Base-by-base conservation (phyloP, 2,888 invertebrate genomes). In the Nomada fabriciana region DNA sequence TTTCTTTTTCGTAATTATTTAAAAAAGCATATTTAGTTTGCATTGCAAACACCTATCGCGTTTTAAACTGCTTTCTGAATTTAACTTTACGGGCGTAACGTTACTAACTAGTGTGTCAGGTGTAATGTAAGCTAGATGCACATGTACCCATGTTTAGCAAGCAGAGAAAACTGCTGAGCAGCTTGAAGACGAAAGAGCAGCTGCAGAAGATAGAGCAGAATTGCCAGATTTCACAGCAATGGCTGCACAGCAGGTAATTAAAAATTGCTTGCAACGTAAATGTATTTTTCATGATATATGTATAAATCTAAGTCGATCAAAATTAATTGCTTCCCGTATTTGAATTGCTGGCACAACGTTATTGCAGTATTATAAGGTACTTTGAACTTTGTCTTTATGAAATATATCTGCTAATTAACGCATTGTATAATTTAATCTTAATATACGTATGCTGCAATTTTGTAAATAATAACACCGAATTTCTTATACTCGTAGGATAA, bases 201-300 rank as follows among this genome's bases (percentile, higher is more conserved):
- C 91, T 42, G 93, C 93, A 3, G 92, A 93, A 78, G 95, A 95
- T 86, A 93, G 94, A 86, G 93, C 93, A 68, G 94, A 94, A 83
- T 90, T 94, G 72, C 94, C 94, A 72, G 94, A 94, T 86, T 94
- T 94, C 88, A 90, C 94, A 74, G 94, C 94, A 59, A 94, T 94
- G 92, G 91, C 94, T 75, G 93, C 94, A 9, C 93, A 94, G 74
- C 94, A 94, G 93, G 94, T 94, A 93, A 91, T 76, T 67, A 61
- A 59, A 25, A 59, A 64, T 68, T 43, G 69, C 76, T 71, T 76
- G 53, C 13, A 42, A 60, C 63, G n/a, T 55, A 55, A 42, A 20
- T 13, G 15, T 57, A 68, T 29, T 13, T 4, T 52, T 29, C 15
- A 23, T 43, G 61, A 36, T 36, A 36, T 36, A 23, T 63, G 42